phyloP scores from a whole-genome alignment of 2,113 vertebrate species.

The Sinocyclocheilus anophthalmus region DNA sequence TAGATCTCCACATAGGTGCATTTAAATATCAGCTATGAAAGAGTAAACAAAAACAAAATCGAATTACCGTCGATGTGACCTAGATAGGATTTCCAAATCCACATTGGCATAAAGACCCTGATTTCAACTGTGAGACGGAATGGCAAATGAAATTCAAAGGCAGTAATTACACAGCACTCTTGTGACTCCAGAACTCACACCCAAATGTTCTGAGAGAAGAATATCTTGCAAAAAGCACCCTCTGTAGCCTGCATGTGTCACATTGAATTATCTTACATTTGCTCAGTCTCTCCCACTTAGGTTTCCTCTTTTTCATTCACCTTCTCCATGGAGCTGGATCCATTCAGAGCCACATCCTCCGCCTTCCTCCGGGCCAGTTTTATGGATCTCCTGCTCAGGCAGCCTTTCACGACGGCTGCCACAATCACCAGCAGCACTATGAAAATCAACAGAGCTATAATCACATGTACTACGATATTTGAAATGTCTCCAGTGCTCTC shows the following conservation, averaged over 20 bases:
- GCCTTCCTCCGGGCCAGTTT: conserved; percentile 51
- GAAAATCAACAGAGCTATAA: conserved; percentile 62
- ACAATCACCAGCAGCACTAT: conserved; percentile 61
- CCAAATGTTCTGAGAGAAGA: background rate
- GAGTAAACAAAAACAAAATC: conserved; percentile 1
- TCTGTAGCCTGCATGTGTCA: conserved; percentile 25
- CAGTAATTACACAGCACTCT: background rate
- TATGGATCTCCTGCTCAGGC: conserved; percentile 54
- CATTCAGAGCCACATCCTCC: conserved; percentile 43
- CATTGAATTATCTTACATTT: background rate
- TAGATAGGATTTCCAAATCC: background rate
- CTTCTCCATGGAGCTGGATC: conserved; percentile 53
- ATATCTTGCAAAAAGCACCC: background rate
- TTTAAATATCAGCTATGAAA: conserved; percentile 2
- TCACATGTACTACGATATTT: conserved; percentile 59
- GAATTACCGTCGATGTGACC: background rate
- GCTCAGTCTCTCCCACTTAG: conserved; percentile 25
- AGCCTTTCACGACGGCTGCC: conserved; percentile 64
- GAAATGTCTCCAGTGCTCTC: background rate
- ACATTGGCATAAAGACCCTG: background rate
- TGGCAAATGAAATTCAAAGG: background rate
- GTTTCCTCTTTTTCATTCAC: conserved; percentile 59
- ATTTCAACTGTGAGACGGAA: background rate
- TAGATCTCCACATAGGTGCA: background rate
- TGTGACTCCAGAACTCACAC: conserved; percentile 2